Evolutionary conservation across 1,140 invertebrate species (phyloP), one percentile per base, ranked within the genome.

Genomic region (Laupala kohalensis): DNA sequence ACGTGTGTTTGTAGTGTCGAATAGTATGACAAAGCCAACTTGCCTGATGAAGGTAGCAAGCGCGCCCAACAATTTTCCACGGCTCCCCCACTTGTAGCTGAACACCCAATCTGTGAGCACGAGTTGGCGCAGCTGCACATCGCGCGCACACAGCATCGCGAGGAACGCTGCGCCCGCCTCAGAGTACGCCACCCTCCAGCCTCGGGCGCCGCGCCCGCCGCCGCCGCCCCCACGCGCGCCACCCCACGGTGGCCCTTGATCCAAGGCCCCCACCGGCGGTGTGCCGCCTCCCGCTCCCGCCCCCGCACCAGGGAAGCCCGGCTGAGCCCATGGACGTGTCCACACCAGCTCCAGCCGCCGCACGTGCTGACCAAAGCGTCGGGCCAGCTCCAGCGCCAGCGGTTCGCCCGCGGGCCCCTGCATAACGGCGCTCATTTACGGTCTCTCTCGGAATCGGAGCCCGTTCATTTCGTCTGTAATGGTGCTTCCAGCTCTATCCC

Each of bases 81-180:
- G 77, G 72, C 79, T 78, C 12, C 78, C 78, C 79, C 79, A 80
- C 73, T 77, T 80, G 71, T 77, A 78, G 30, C 77, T 78, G 29
- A 80, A 79, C 12, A 79, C 75, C 81, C 81, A 82, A 67, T 82
- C 76, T 5, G 79, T 80, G 27, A 82, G 76, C 30, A 78, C 74
- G 37, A 82, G 74, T 69, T 78, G 76, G 13, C 75, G 77, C 37
- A 82, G 73, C 73, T 81, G 80, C 0, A 81, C 76, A 19, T 80
- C 72, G 37, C 37, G 37, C 37, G 37, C 37, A n/a, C 37, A 53
- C 37, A 53, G 37, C 37, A 53, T 53, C 9, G 9, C 37, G 9
- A 53, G 37, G 37, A n/a, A n/a, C n/a, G 37, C 37, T 9, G 37
- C 37, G 37, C 37, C 37, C 9, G 37, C 37, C 37, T 53, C 37